Percentiles rank a stretch among this genome's conserved stretches.
Evolutionary conservation across 2,888 invertebrate species (phyloP).

Genomic region (Parnassius apollo): DNA sequence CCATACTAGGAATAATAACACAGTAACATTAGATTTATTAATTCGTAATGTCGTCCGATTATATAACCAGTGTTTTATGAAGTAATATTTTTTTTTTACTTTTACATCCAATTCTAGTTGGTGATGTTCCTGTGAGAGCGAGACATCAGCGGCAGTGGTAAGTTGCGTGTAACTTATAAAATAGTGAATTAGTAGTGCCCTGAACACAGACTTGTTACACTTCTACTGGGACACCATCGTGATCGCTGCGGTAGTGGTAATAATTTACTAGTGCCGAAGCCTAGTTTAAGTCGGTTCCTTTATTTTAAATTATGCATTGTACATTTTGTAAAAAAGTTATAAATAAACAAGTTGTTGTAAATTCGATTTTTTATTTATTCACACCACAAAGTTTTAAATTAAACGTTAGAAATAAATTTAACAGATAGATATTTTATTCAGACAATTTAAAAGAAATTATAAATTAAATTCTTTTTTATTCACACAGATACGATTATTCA

Average conservation of each 20-base stretch:
- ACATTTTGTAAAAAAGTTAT: slow-evolving; percentile 47
- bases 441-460: slow-evolving; percentile 76
- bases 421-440: slow-evolving; percentile 76
- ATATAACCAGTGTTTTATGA: too few species aligned
- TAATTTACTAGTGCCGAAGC: slow-evolving; percentile 30
- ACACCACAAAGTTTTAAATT: slow-evolving; percentile 12
- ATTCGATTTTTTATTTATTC: slow-evolving; percentile 48
- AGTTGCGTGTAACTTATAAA: slow-evolving; percentile 60
- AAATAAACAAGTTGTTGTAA: slow-evolving; percentile 49
- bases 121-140: slow-evolving; percentile 39
- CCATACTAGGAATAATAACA: too few species aligned
- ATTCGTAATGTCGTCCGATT: too few species aligned
- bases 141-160: slow-evolving; percentile 54
- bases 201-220: slow-evolving; percentile 36
- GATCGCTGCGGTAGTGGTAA: slow-evolving; percentile 28
- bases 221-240: slow-evolving; percentile 28
- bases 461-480: slow-evolving; percentile 63
- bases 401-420: slow-evolving; percentile 47
- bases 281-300: slow-evolving; percentile 29
- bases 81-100: slow-evolving; percentile 9
- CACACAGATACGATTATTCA: slow-evolving; percentile 70
- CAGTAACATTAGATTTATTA: too few species aligned
- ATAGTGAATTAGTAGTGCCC: slow-evolving; percentile 65
- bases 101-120: slow-evolving; percentile 60
- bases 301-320: slow-evolving; percentile 36